phyloP scores from a whole-genome alignment of 2,797 vertebrate genomes.

The Gymnoscopelus braueri region DNA sequence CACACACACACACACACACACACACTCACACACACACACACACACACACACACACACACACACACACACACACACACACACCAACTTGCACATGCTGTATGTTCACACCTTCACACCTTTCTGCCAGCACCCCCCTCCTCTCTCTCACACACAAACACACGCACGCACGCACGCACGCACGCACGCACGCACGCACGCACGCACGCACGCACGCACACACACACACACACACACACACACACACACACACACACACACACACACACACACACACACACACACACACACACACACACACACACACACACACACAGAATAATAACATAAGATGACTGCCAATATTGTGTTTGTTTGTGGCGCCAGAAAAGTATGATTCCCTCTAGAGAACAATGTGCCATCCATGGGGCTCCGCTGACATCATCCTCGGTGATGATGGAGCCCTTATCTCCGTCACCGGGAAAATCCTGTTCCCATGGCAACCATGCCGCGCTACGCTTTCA shows the following conservation, averaged over 20 bases:
- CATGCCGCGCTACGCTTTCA: conserved; percentile 29
- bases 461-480: conserved; percentile 70
- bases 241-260: neutral
- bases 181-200: neutral
- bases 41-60: neutral
- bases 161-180: conserved; percentile 9
- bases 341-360: neutral
- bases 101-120: neutral
- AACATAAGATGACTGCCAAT: conserved; percentile 8
- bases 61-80: neutral
- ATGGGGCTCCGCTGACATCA: conserved; percentile 58
- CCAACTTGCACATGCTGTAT: neutral
- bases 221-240: conserved; percentile 11
- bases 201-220: neutral
- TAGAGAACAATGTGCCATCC: conserved; percentile 6
- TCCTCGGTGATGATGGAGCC: conserved; percentile 27
- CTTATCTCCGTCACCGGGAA: conserved; percentile 31
- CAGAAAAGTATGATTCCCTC: conserved; percentile 16
- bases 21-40: no score
- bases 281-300: neutral
- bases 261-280: conserved; percentile 21
- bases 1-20: no score
- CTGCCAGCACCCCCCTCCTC: neutral
- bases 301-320: conserved; percentile 9
- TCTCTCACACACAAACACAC: conserved; percentile 12